These are phyloP conservation scores for Pelochelys cantorii DNA, from an alignment of 2,797 vertebrate species.

Conservation along the genomic window DNA sequence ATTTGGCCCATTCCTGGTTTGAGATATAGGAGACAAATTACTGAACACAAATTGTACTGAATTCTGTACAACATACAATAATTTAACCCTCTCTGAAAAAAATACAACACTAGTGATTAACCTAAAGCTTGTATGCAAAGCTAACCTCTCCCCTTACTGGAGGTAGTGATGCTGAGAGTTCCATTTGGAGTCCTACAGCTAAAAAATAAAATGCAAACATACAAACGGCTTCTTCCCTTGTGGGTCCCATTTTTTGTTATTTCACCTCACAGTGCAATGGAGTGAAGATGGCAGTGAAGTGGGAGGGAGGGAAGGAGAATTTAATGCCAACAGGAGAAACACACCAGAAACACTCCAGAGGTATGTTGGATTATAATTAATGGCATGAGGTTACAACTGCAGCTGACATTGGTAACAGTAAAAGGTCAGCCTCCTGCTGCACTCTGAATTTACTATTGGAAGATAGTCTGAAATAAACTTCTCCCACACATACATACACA, in stretches of 20 bases:
- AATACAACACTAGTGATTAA: background rate
- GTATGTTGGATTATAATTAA: constrained; percentile 61
- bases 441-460: constrained; percentile 62
- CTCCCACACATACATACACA: background rate
- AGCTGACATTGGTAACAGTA: constrained; percentile 60
- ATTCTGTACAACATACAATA: background rate
- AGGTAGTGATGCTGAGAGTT: background rate
- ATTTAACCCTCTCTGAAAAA: constrained; percentile 34
- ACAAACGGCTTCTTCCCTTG: constrained; percentile 46
- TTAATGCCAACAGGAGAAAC: constrained; percentile 55
- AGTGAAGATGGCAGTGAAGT: background rate
- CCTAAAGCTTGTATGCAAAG: background rate
- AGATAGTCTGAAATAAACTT: constrained; percentile 28
- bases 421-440: constrained; percentile 57
- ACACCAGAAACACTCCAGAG: constrained; percentile 27
- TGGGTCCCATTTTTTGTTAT: background rate
- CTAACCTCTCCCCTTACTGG: background rate
- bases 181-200: background rate
- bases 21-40: constrained; percentile 15
- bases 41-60: background rate
- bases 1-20: background rate
- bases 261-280: constrained; percentile 23
- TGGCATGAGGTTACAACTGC: constrained; percentile 66
- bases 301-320: constrained; percentile 31
- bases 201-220: constrained; percentile 30